phyloP scores from a whole-genome alignment of 2,888 invertebrate species.

The Homarus gammarus region DNA sequence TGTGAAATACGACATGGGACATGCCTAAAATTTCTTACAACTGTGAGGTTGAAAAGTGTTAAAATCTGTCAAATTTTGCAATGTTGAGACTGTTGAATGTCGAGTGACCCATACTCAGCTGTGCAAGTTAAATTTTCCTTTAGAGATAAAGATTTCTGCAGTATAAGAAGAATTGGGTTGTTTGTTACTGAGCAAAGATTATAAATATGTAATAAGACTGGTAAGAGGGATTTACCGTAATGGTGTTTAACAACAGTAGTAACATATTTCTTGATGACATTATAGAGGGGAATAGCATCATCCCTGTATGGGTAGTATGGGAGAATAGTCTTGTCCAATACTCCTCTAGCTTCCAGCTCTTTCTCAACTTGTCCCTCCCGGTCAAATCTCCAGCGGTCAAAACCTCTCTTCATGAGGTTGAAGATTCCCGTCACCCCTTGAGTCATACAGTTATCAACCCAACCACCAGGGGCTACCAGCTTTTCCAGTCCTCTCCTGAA shows the following conservation, averaged over 20 bases:
- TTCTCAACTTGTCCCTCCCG: conserved; percentile 79
- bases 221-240: conserved; percentile 79
- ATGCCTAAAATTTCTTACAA: no score
- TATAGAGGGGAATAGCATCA: conserved; percentile 79
- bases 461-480: conserved; percentile 79
- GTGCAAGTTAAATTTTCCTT: no score
- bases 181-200: no score
- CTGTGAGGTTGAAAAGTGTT: no score
- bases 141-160: no score
- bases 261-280: conserved; percentile 80
- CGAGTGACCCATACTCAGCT: no score
- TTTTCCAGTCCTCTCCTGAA: conserved; percentile 79
- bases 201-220: no score
- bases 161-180: no score
- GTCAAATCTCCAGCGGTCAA: conserved; percentile 76
- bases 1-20: no score
- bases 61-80: no score
- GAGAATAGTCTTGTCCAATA: conserved; percentile 78
- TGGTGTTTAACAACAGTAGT: conserved; percentile 79
- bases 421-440: conserved; percentile 80
- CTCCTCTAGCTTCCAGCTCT: conserved; percentile 79
- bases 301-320: conserved; percentile 81
- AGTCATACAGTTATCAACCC: conserved; percentile 81
- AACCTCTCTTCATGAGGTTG: conserved; percentile 80
- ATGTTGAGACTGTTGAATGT: no score